phyloP scores from a whole-genome alignment of 2,113 vertebrate genomes.

The Atherinomorus stipes region DNA sequence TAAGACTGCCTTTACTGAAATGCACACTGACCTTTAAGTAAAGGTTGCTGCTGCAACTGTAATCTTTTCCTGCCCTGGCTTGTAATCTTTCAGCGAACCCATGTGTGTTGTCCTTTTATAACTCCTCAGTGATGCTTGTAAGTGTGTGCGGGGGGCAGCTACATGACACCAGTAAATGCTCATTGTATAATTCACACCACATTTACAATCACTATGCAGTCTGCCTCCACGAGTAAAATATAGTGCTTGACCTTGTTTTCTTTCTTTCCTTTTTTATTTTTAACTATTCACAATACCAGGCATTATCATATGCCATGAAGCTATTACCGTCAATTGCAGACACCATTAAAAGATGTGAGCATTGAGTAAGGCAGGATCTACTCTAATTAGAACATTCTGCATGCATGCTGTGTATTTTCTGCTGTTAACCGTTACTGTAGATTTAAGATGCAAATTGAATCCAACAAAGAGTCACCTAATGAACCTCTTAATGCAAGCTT shows the following conservation, averaged over 20 bases:
- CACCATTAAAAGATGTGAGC: slow-evolving; percentile 49
- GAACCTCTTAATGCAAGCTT: slow-evolving; percentile 66
- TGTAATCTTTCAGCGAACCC: not conserved
- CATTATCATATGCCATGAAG: slow-evolving; percentile 61
- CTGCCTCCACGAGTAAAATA: slow-evolving; percentile 40
- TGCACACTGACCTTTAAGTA: slow-evolving; percentile 15
- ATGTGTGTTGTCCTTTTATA: not conserved
- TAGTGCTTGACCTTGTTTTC: slow-evolving; percentile 63
- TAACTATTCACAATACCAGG: slow-evolving; percentile 23
- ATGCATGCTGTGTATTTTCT: slow-evolving; percentile 49
- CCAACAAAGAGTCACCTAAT: slow-evolving; percentile 59
- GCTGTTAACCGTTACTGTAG: slow-evolving; percentile 40
- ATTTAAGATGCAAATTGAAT: slow-evolving; percentile 71
- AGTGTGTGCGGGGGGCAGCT: slow-evolving; percentile 29
- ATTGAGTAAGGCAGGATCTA: slow-evolving; percentile 32
- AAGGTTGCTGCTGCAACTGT: not conserved
- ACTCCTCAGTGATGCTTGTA: not conserved
- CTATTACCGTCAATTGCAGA: slow-evolving; percentile 60
- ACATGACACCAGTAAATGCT: slow-evolving; percentile 32
- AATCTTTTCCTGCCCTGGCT: not conserved
- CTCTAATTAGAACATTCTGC: slow-evolving; percentile 70
- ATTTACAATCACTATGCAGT: slow-evolving; percentile 42
- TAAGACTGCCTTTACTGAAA: slow-evolving; percentile 9
- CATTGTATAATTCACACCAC: slow-evolving; percentile 41
- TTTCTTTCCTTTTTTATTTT: slow-evolving; percentile 67